A percentile compares a stretch with the other conserved stretches of the same genome.
phyloP scores from a whole-genome alignment of 2,888 invertebrate species.

The Hyposoter dolosus region DNA sequence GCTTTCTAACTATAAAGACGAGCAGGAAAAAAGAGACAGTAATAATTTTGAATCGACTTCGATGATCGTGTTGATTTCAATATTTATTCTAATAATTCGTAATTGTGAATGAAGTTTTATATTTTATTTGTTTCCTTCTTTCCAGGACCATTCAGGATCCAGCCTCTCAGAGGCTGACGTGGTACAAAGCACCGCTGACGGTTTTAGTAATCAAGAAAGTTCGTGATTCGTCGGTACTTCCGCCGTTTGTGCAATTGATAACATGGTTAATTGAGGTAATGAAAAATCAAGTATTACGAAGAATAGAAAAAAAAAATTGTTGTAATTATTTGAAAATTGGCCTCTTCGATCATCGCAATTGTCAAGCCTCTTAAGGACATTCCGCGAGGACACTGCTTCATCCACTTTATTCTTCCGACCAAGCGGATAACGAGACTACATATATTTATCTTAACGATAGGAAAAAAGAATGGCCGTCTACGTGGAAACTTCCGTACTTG shows the following conservation, averaged over 20 bases:
- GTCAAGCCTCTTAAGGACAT: background rate
- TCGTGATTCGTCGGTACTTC: slow-evolving; percentile 94
- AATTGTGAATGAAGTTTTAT: background rate
- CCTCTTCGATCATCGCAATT: background rate
- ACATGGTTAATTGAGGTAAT: slow-evolving; percentile 96
- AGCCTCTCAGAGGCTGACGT: slow-evolving; percentile 97
- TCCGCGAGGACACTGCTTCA: background rate
- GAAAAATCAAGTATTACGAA: background rate
- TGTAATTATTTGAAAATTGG: background rate
- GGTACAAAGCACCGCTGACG: slow-evolving; percentile 98
- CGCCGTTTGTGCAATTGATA: slow-evolving; percentile 96
- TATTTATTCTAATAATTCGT: background rate
- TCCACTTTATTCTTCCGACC: background rate
- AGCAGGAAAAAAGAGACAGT: no score
- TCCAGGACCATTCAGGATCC: slow-evolving; percentile 98
- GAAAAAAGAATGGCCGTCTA: slow-evolving; percentile 98
- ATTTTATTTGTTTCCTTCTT: background rate
- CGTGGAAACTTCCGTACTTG: slow-evolving; percentile 95
- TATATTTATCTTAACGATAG: slow-evolving; percentile 85
- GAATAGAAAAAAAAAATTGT: slow-evolving; percentile 14
- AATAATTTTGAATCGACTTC: no score
- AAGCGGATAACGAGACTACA: background rate
- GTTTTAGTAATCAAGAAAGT: slow-evolving; percentile 99
- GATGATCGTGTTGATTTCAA: background rate
- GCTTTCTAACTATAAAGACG: no score